Percentiles rank a stretch among this genome's conserved stretches.
Conservation (phyloP, 2,797 vertebrate genomes). For the Lacerta bilineata region DNA sequence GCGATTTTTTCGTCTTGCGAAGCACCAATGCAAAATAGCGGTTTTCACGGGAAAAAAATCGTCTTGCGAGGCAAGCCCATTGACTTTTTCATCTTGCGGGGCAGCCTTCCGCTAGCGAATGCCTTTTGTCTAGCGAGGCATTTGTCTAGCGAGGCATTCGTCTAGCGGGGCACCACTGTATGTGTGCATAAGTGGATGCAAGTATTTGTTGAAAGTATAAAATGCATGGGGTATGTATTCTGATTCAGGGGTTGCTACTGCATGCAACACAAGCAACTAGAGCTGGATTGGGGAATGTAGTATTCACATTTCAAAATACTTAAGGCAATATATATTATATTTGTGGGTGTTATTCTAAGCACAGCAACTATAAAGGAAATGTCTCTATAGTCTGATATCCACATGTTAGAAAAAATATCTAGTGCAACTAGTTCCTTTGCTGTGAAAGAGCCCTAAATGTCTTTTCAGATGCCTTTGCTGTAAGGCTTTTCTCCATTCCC, state of each 20-base stretch:
- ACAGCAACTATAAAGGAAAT: neutral
- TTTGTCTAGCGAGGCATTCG: no score
- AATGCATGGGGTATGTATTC: neutral
- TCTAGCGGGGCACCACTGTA: no score
- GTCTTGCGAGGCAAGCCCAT: no score
- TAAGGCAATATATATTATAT: neutral
- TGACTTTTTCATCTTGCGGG: no score
- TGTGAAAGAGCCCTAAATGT: neutral
- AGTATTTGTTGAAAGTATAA: neutral
- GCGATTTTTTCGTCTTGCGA: no score
- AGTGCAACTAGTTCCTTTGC: neutral
- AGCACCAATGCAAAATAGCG: no score
- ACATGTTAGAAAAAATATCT: neutral
- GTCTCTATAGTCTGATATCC: neutral
- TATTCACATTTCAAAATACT: neutral
- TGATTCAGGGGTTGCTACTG: neutral
- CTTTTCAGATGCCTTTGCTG: neutral
- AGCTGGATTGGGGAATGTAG: neutral
- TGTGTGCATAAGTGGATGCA: neutral
- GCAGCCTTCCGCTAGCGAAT: no score
- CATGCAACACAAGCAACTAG: neutral
- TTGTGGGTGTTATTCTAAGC: neutral
- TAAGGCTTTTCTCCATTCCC: neutral
- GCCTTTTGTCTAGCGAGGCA: no score
- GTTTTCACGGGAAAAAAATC: no score